A percentile compares a stretch with the other conserved stretches of the same genome.
These are phyloP conservation scores for Apus apus DNA, from an alignment of 2,113 vertebrate genomes.

Conservation along the genomic window DNA sequence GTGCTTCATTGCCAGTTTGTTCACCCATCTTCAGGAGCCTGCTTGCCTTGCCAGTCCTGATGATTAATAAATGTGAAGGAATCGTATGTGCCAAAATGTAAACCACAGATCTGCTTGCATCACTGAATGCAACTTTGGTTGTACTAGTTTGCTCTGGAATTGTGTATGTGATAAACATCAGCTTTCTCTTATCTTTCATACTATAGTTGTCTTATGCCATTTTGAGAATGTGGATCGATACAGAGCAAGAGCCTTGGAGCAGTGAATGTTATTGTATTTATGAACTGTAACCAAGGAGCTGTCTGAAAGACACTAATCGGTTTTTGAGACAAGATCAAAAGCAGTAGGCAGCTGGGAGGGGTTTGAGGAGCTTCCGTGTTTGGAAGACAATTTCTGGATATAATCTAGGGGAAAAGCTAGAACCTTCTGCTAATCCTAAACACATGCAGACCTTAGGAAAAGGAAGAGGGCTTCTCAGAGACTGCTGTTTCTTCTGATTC, in stretches of 20 bases:
- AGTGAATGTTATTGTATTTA: background rate
- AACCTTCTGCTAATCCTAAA: background rate
- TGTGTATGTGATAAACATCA: background rate
- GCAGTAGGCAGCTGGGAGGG: background rate
- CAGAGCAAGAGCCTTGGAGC: background rate
- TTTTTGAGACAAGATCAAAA: background rate
- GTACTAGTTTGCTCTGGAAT: background rate
- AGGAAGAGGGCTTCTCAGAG: background rate
- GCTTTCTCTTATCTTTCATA: background rate
- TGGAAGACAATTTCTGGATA: background rate
- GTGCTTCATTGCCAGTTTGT: background rate
- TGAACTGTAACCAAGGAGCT: background rate
- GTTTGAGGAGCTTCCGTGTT: background rate
- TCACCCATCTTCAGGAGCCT: background rate
- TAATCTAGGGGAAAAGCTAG: background rate
- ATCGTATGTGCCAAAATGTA: background rate
- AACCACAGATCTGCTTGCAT: background rate
- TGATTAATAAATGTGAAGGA: background rate
- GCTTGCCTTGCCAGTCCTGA: background rate
- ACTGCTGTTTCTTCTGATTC: background rate
- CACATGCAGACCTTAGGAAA: background rate
- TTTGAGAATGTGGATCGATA: background rate
- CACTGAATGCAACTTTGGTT: background rate
- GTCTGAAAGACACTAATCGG: background rate
- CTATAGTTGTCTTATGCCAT: accelerated